These are phyloP conservation scores for Drosophila kurseongensis DNA, from an alignment of 1,140 invertebrate genomes.

Conservation along the genomic window DNA sequence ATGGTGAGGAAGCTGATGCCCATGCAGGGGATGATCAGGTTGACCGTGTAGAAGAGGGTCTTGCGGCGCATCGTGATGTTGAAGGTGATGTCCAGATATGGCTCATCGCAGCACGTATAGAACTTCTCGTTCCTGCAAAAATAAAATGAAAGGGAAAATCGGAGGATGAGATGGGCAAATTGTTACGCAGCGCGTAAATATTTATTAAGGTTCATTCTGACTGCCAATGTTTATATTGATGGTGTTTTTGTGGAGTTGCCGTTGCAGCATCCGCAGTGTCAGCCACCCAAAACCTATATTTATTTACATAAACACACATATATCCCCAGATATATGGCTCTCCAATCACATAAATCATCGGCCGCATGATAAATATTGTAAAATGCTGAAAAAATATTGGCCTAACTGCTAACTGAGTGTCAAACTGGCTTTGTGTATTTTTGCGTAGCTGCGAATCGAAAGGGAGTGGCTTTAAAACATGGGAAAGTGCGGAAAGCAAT, in stretches of 20 bases:
- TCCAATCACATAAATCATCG: constrained; percentile 64
- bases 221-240: constrained; percentile 34
- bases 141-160: constrained; percentile 15
- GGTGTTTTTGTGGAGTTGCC: constrained; percentile 5
- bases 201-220: constrained; percentile 49
- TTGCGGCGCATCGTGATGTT: constrained; percentile 99
- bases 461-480: background rate
- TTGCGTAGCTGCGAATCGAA: background rate
- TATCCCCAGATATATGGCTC: constrained; percentile 15
- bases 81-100: constrained; percentile 99
- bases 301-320: constrained; percentile 30
- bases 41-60: constrained; percentile 98
- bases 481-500: background rate
- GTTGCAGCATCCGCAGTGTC: constrained; percentile 35
- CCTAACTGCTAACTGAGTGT: constrained; percentile 30
- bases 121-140: constrained; percentile 94
- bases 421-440: constrained; percentile 14
- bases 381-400: constrained; percentile 57
- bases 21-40: constrained; percentile 98
- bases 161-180: constrained; percentile 18
- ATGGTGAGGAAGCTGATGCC: constrained; percentile 99
- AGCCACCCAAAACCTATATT: constrained; percentile 11
- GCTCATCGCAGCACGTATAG: constrained; percentile 98
- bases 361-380: constrained; percentile 65
- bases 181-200: constrained; percentile 50